Conservation (phyloP, 1,140 invertebrate species). For the Zaprionus lachaisei region DNA sequence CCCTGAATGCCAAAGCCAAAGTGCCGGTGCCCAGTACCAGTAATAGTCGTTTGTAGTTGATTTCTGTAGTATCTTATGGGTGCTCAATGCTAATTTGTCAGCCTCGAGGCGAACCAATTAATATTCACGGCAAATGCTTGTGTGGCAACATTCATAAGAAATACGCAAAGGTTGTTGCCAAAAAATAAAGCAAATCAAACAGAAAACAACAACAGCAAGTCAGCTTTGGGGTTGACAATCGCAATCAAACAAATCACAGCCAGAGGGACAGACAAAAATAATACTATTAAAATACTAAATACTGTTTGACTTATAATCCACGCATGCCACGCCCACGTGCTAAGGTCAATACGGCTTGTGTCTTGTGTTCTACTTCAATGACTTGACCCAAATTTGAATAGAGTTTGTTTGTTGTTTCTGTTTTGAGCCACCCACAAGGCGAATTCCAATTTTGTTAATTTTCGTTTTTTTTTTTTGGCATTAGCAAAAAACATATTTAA, state of each 20-base stretch:
- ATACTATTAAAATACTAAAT: conserved; percentile 28
- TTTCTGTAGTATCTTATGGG: conserved; percentile 6
- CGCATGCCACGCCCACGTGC: conserved; percentile 64
- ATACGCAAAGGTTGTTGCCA: conserved; percentile 60
- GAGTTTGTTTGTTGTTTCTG: neutral
- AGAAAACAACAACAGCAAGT: conserved; percentile 17
- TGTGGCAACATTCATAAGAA: conserved; percentile 67
- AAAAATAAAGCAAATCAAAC: conserved; percentile 11
- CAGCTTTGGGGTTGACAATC: conserved; percentile 61
- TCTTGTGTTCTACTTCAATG: conserved; percentile 74
- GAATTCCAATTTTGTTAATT: conserved; percentile 22
- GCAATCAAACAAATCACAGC: conserved; percentile 10
- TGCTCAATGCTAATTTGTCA: conserved; percentile 66
- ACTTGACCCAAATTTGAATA: conserved; percentile 67
- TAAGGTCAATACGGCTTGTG: conserved; percentile 57
- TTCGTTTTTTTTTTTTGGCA: neutral
- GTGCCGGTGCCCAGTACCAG: neutral
- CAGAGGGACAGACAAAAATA: neutral
- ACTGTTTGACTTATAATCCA: conserved; percentile 43
- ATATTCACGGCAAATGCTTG: conserved; percentile 72
- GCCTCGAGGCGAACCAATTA: conserved; percentile 70
- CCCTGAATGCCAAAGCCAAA: neutral
- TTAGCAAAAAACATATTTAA: conserved; percentile 54
- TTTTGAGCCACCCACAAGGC: conserved; percentile 34
- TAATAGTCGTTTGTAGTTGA: neutral